Evolutionary conservation across 2,888 invertebrate genomes (phyloP), one percentile per base, ranked within the genome.

Genomic region (Pterostichus niger): DNA sequence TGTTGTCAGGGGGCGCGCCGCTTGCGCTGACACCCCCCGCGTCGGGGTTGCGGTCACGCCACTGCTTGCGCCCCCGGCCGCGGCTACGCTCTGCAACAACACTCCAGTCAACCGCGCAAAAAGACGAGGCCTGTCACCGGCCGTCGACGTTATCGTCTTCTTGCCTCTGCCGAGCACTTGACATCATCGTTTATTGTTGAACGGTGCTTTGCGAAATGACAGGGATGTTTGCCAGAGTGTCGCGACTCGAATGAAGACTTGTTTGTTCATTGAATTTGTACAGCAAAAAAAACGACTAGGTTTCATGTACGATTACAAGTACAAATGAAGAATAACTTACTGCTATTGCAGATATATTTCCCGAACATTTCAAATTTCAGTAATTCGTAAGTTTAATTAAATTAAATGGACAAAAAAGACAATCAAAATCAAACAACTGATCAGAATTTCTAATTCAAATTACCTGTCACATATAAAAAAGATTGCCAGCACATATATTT

Each of bases 1-100:
- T 40, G 86, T 89, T 88, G 86, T 88, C 88, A 86, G 81, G 86
- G 84, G 85, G 87, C 87, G 83, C 87, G 87, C 82, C 87, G 86
- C 84, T 88, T 85, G 84, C 87, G 85, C 88, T 92, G 92, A 89
- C 91, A 91, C 87, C 91, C 91, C 89, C 92, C 86, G 84, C 87
- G 84, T 84, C 87, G 88, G 61, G 78, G 88, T 87, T 85, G 46
- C 88, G 87, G 87, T 92, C 92, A 84, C 91, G 90, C 90, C 91
- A 91, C 85, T 92, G 89, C 86, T 89, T 92, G 89, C 91, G 91
- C 87, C 91, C 91, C 89, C 92, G 92, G 87, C 92, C 93, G 93
- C 89, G 85, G 87, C 87, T 77, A 31, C 75, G 76, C 46, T 75
- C 79, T 76, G 40, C 31, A 56, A 77, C 77, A 77, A 33, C 64